Evolutionary conservation across 2,797 vertebrate species (phyloP), one percentile per base, ranked within the genome.

Genomic region (Chaetodon trifasciatus): DNA sequence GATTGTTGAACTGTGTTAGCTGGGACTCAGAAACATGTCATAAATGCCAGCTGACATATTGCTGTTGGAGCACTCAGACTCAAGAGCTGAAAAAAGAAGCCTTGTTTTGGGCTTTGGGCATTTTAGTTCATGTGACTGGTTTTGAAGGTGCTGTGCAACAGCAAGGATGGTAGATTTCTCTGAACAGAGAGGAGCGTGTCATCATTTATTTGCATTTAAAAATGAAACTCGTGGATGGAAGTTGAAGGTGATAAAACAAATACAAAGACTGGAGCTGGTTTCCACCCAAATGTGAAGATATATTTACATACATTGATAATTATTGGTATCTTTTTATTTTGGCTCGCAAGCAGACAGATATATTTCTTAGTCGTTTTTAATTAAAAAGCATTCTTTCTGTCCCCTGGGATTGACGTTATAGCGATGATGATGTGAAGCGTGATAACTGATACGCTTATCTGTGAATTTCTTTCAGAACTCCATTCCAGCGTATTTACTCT

Each of bases 391-490:
- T 65, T 76, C 40, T 69, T 64, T 63, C 13, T 12, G 2, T 78
- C 60, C 60, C n/a, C 39, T 1, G 47, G 65, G 68, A 63, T 74
- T 39, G 19, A 44, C 17, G 46, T 60, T 39, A 0, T 19, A 53
- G 62, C 6, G 10, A 58, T 73, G 47, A 50, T 47, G 74, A 85
- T 82, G 55, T 81, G 67, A 79, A 79, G n/a, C n/a, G 2, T 67
- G 66, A 85, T 78, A 81, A 37, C 72, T 76, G 75, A 82, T 72
- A 44, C n/a, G 61, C 82, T 84, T 86, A 86, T 89, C 73, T 76
- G 32, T 64, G 44, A 65, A 46, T 77, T 72, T 70, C 40, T 82
- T 56, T 65, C 64, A 80, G 65, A 46, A 15, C 44, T 6, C 11
- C 39, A 39, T 76, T 86, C 66, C 58, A 37, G 55, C 44, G 8